Conservation (phyloP, 2,797 vertebrate species). For the Clarias platycephalus region DNA sequence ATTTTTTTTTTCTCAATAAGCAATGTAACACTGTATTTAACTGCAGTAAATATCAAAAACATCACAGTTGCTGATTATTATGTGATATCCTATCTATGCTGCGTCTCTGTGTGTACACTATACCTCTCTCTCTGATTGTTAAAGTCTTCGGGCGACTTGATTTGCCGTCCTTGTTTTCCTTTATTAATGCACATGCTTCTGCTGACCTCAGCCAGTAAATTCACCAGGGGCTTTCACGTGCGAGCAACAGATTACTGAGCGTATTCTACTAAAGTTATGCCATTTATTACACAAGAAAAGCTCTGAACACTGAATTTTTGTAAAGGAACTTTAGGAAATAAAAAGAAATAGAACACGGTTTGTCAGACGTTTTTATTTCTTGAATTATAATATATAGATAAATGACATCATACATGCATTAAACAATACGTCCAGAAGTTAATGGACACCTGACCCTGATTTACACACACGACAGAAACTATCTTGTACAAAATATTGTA, state of each 20-base stretch:
- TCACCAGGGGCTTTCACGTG: background rate
- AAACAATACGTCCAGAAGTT: background rate
- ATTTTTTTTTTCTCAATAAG: background rate
- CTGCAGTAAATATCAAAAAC: slow-evolving; percentile 28
- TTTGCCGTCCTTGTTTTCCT: background rate
- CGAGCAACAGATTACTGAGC: background rate
- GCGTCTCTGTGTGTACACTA: background rate
- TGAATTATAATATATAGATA: background rate
- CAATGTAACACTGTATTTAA: slow-evolving; percentile 30
- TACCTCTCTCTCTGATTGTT: background rate
- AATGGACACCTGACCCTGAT: background rate
- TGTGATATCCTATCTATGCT: background rate
- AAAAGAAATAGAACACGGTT: background rate
- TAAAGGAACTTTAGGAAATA: slow-evolving; percentile 13
- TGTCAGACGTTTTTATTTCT: background rate
- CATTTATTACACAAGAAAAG: background rate
- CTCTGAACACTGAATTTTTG: background rate
- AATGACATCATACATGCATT: background rate
- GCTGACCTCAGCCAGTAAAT: background rate
- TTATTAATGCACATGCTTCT: background rate
- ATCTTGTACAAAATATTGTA: too few relatives aligned
- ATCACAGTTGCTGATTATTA: slow-evolving; percentile 26
- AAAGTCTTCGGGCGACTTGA: background rate
- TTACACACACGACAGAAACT: too few relatives aligned
- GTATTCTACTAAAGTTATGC: background rate